Evolutionary conservation across 1,140 invertebrate genomes (phyloP), one percentile per base, ranked within the genome.

Genomic region (Trichonephila clavipes): DNA sequence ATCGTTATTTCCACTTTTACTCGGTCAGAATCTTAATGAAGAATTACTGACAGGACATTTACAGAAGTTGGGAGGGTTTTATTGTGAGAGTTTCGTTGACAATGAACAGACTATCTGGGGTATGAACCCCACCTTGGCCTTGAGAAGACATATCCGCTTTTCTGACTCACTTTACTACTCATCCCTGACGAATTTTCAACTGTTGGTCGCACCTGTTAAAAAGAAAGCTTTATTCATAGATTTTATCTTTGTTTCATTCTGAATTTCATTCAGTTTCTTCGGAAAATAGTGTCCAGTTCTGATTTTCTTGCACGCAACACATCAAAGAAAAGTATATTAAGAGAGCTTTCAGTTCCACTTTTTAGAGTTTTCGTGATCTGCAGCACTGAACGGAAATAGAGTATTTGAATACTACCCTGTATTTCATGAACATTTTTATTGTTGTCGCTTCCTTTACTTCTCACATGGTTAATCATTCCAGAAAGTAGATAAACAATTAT

Each of bases 81-180:
- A 28, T 58, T 4, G 16, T 72, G n/a, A 51, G 64, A 44, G 44
- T 44, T 62, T 69, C 87, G 40, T 21, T 90, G 88, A 51, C 51
- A 51, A 51, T 51, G 51, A 51, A 51, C 5, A 12, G 16, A 82
- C 72, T 82, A 82, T 90, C 81, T 90, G 72, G 88, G 72, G 72
- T 58, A 90, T 62, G 72, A 24, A 90, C 88, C 88, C 51, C 69
- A 82, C 72, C 88, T 82, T 82, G 69, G 51, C 88, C 88, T 90
- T 90, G 88, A 82, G 69, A 87, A 62, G 72, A 40, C 24, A 44
- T 28, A 90, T 90, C 88, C 51, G 51, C 28, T 82, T 90, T 81
- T 40, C 28, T 34, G 69, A 12, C 21, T 61, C 24, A 40, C 58
- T 21, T 62, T 18, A 51, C 59, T 40, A 72, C 87, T 88, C 87